These are phyloP conservation scores for Leptinotarsa lineolata DNA, from an alignment of 1,140 invertebrate genomes.

Conservation along the genomic window DNA sequence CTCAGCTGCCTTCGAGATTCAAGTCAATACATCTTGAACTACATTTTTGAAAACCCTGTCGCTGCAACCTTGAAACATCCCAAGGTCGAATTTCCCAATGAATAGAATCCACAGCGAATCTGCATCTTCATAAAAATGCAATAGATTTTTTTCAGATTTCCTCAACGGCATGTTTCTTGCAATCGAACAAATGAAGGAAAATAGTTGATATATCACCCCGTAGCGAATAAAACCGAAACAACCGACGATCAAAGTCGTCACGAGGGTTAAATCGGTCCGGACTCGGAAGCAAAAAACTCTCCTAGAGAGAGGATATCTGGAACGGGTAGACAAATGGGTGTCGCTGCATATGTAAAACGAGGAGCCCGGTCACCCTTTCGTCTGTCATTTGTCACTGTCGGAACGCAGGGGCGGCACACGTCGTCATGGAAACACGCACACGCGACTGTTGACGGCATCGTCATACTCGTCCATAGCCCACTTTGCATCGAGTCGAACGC, in stretches of 20 bases:
- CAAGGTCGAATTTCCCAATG: no score
- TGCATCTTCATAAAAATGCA: no score
- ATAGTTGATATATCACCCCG: neutral
- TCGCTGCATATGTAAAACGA: conserved; percentile 56
- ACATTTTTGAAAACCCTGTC: no score
- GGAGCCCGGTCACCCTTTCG: conserved; percentile 53
- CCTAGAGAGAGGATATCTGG: conserved; percentile 27
- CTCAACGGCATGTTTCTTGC: no score
- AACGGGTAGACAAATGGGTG: conserved; percentile 54
- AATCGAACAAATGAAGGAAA: no score
- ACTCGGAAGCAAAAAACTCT: conserved; percentile 32
- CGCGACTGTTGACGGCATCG: conserved; percentile 26
- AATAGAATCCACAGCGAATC: no score
- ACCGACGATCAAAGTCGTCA: neutral
- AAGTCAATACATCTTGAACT: no score
- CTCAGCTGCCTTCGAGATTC: no score
- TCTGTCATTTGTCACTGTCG: conserved; percentile 55
- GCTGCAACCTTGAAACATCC: no score
- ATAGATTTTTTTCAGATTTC: no score
- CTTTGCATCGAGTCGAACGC: conserved; percentile 23
- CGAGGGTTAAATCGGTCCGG: neutral
- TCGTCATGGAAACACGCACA: conserved; percentile 46
- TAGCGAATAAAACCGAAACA: neutral
- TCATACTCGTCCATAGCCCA: conserved; percentile 29
- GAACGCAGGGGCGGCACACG: conserved; percentile 48